Evolutionary conservation across 1,140 invertebrate species (phyloP), one percentile per base, ranked within the genome.

Genomic region (Polypedilum pembai): DNA sequence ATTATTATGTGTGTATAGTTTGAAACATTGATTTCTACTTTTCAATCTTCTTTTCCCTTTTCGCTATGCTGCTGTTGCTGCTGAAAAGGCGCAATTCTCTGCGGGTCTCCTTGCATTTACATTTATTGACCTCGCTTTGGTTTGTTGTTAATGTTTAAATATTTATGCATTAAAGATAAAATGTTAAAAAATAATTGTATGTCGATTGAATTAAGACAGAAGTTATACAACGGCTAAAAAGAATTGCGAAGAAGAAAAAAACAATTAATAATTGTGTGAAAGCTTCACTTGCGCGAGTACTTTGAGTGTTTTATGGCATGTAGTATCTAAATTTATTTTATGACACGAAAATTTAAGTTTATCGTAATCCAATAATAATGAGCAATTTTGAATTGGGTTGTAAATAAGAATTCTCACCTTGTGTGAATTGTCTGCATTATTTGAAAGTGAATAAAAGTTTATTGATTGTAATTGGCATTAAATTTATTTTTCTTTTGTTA

Each of bases 281-380:
- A 56, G n/a, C 45, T 56, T 56, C 10, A 56, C 45, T 45, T 12
- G 45, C 12, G 15, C 12, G n/a, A 56, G 12, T 15, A 56, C 7
- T n/a, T 4, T 33, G 24, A 33, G 24, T 33, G 12, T 56, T 56
- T 56, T n/a, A 56, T 56, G 45, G 45, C 12, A 56, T 56, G 45
- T 12, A 56, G n/a, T 56, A 56, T 56, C 10, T 15, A 56, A 56
- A 56, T 56, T 56, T 56, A 56, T 56, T 56, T 56, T 56, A 56
- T 56, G 45, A 15, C 12, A 56, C 45, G 15, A 56, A 56, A 56
- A 56, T 56, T 56, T n/a, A 56, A 56, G n/a, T n/a, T n/a, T 56
- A 56, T 56, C 45, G 45, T 56, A 56, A 56, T 56, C 45, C 45
- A 56, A 56, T 56, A 56, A 56, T 56, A 56, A n/a, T 56, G 45